These are phyloP conservation scores for Melolontha melolontha DNA, from an alignment of 2,888 invertebrate genomes.

Conservation along the genomic window DNA sequence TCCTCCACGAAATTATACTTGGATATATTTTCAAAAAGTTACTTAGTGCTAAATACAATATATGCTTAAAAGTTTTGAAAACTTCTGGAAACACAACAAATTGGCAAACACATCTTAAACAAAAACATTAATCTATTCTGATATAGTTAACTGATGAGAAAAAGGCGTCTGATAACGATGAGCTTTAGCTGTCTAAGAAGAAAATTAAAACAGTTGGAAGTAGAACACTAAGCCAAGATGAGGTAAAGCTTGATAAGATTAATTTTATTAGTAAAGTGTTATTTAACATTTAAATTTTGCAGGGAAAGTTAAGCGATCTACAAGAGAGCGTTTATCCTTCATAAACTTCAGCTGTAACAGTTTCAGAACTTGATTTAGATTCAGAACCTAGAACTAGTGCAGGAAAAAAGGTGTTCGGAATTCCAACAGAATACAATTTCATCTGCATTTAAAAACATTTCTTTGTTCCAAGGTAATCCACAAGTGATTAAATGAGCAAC, in stretches of 20 bases:
- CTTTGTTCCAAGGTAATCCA: background rate
- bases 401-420: background rate
- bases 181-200: no score
- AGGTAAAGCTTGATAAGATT: no score
- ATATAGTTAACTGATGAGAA: slow-evolving; percentile 7
- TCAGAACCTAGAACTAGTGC: background rate
- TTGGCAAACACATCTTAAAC: slow-evolving; percentile 1
- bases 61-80: slow-evolving; percentile 9
- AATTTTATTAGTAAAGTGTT: no score
- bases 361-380: slow-evolving; percentile 1
- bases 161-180: background rate
- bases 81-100: slow-evolving; percentile 11
- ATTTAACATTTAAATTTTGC: no score
- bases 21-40: slow-evolving; percentile 6
- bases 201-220: no score
- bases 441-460: background rate
- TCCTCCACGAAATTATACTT: background rate
- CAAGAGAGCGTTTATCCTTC: background rate
- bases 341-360: background rate
- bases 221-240: no score
- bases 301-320: background rate
- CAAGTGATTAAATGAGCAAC: no score
- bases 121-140: slow-evolving; percentile 1
- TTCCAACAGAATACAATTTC: slow-evolving; percentile 2
- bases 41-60: background rate